Conservation (phyloP, 1,140 invertebrate genomes). For the Papilio helenus region DNA sequence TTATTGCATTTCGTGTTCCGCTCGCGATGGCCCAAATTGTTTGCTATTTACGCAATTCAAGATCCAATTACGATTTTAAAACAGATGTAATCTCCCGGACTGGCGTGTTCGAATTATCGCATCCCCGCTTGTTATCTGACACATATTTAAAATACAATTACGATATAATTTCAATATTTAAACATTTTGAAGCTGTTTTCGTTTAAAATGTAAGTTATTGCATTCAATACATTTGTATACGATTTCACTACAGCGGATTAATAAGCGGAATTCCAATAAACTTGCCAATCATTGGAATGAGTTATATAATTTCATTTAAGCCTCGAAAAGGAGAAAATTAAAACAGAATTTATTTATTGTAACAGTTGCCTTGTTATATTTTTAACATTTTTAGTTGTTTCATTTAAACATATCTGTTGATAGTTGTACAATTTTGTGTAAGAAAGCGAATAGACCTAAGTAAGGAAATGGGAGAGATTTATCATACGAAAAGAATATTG, state of each 20-base stretch:
- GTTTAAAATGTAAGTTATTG: neutral
- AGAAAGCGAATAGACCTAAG: neutral
- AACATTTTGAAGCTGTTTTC: neutral
- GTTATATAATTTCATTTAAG: neutral
- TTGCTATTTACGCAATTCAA: slow-evolving; percentile 20
- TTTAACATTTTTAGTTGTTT: neutral
- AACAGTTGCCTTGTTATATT: neutral
- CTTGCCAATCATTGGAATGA: neutral
- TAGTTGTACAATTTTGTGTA: neutral
- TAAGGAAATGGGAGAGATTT: neutral
- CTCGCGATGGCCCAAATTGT: slow-evolving; percentile 4
- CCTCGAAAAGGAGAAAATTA: neutral
- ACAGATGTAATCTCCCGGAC: slow-evolving; percentile 14
- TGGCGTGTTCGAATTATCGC: slow-evolving; percentile 10
- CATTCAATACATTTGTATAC: neutral
- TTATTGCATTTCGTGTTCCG: slow-evolving; percentile 25
- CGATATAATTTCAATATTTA: neutral
- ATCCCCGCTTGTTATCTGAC: neutral
- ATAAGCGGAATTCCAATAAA: neutral
- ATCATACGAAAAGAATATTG: too few relatives aligned
- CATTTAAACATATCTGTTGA: neutral
- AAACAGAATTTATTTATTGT: too few relatives aligned
- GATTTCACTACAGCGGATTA: neutral
- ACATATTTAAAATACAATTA: slow-evolving; percentile 16
- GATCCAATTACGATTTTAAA: slow-evolving; percentile 28